Conservation (phyloP, 2,797 vertebrate genomes). For the Nyctibius grandis region DNA sequence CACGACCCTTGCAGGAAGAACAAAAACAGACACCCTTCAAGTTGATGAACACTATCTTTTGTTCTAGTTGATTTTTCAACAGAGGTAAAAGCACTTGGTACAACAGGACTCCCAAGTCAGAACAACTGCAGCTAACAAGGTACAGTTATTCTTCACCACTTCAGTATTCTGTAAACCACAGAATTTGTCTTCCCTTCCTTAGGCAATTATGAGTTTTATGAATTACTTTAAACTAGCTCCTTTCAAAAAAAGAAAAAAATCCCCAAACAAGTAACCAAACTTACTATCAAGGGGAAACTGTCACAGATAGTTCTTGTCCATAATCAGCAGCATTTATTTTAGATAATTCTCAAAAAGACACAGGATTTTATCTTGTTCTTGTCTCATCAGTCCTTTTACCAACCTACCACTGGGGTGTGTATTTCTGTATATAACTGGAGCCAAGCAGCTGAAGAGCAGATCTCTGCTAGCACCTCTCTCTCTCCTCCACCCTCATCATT, state of each 20-base stretch:
- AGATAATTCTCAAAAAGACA: background rate
- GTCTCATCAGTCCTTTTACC: background rate
- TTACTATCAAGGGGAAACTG: background rate
- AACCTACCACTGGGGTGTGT: background rate
- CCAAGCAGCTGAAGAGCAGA: background rate
- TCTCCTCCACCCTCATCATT: background rate
- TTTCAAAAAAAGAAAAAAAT: background rate
- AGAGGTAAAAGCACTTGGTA: background rate
- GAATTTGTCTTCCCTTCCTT: background rate
- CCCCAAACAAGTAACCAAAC: background rate
- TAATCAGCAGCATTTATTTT: background rate
- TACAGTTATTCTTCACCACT: background rate
- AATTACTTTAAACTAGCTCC: background rate
- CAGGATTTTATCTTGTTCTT: background rate
- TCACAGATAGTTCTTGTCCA: background rate
- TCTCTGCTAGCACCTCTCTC: background rate
- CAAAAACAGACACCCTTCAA: background rate
- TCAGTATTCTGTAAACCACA: background rate
- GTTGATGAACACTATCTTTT: background rate
- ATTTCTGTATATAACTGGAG: background rate
- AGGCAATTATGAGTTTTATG: background rate
- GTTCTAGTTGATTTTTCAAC: background rate
- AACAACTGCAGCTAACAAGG: background rate
- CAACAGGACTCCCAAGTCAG: background rate
- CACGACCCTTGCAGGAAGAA: background rate